Percentiles rank a stretch among this genome's conserved stretches.
Conservation (phyloP, 1,140 invertebrate species). For the Drosophila pseudoananassae region DNA sequence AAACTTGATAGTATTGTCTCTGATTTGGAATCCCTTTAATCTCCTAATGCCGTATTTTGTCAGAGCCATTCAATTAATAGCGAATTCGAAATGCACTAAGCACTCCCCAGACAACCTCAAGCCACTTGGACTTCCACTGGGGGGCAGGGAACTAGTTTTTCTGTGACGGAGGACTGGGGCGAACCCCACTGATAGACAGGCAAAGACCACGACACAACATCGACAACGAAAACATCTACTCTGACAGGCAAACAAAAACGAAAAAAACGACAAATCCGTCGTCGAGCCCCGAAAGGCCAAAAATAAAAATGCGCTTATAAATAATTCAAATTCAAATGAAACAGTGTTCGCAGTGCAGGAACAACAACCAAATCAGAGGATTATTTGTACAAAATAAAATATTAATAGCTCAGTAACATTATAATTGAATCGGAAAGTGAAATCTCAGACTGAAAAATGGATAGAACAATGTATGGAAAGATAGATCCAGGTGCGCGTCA, state of each 20-base stretch:
- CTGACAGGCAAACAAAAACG: constrained; percentile 68
- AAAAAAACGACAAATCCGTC: constrained; percentile 74
- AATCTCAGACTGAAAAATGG: constrained; percentile 85
- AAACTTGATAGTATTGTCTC: neutral
- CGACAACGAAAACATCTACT: constrained; percentile 47
- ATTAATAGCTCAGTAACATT: constrained; percentile 37
- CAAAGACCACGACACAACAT: constrained; percentile 38
- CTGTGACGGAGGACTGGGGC: constrained; percentile 6
- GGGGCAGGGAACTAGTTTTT: constrained; percentile 25
- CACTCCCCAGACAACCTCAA: constrained; percentile 30
- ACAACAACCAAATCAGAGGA: constrained; percentile 12
- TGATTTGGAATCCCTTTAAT: constrained; percentile 12
- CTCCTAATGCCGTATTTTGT: constrained; percentile 19
- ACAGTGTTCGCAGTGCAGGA: constrained; percentile 16
- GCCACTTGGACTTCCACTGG: constrained; percentile 26
- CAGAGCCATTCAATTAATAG: constrained; percentile 32
- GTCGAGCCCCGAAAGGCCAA: constrained; percentile 65
- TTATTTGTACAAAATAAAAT: constrained; percentile 22
- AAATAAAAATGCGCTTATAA: constrained; percentile 80
- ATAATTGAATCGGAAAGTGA: constrained; percentile 15
- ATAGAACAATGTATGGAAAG: constrained; percentile 94
- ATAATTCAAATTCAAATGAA: constrained; percentile 59
- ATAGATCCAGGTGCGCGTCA: constrained; percentile 91
- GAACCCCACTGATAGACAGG: constrained; percentile 53
- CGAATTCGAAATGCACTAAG: constrained; percentile 18